Evolutionary conservation across 2,113 vertebrate species (phyloP).

Genomic region (Setophaga coronata): DNA sequence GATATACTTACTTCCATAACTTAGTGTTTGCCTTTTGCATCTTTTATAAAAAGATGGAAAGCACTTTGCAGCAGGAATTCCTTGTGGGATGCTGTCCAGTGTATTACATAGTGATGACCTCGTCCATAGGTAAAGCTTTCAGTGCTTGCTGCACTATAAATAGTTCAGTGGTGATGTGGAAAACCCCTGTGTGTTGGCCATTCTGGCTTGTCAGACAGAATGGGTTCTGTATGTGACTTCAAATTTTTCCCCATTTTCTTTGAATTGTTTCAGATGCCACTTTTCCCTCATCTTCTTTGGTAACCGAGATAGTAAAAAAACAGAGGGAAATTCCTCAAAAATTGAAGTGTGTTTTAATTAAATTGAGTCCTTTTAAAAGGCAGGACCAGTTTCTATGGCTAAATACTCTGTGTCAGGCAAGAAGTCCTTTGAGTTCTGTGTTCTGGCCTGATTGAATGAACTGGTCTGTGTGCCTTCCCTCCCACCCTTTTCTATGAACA

Average conservation of each 20-base stretch:
- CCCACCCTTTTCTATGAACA: background rate
- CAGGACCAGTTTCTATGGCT: background rate
- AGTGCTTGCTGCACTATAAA: background rate
- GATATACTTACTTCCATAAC: background rate
- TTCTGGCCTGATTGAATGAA: background rate
- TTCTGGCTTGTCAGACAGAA: background rate
- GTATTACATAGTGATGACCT: fast-evolving
- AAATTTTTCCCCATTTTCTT: background rate
- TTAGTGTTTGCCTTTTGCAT: background rate
- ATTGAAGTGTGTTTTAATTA: background rate
- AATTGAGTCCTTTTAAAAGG: background rate
- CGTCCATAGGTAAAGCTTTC: background rate
- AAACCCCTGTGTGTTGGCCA: background rate
- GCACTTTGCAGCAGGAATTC: background rate
- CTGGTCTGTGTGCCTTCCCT: background rate
- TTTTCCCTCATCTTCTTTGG: background rate
- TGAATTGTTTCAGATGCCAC: background rate
- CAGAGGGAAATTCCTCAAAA: background rate
- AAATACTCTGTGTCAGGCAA: background rate
- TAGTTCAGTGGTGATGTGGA: background rate
- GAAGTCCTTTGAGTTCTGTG: background rate
- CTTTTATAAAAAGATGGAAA: background rate
- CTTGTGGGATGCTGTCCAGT: background rate
- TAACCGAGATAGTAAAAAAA: background rate
- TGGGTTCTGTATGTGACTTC: background rate